Evolutionary conservation across 1,140 invertebrate genomes (phyloP), one percentile per base, ranked within the genome.

Genomic region (Macrostomum lignano): DNA sequence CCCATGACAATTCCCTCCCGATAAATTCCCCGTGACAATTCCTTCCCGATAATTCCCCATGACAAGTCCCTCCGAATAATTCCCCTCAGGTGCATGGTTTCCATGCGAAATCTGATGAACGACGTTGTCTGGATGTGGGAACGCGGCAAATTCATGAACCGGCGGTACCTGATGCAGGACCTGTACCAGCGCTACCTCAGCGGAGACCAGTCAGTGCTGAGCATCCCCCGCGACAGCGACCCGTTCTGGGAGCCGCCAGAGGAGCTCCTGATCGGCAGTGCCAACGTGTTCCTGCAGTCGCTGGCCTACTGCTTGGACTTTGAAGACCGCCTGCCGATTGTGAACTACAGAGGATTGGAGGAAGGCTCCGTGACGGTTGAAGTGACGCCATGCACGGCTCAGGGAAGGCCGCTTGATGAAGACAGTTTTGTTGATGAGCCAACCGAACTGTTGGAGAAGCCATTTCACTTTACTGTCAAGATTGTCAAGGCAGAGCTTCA

Each of bases 211-310:
- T 42, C 49, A 39, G 33, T 50, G 9, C 31, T 36, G 4, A 43
- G 43, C 13, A 45, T 55, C n/a, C 38, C 45, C 5, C 44, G 46
- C 24, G 51, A 57, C 37, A 38, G 56, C 7, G 56, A 59, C 38
- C 56, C 56, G 17, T 59, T 59, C 39, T 59, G 56, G 56, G 56
- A 59, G 36, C 51, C 56, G 1, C 41, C 46, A 7, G 55, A 58
- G 34, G 55, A 57, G 36, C 44, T 53, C 3, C 39, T 55, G 14
- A 48, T 58, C 23, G 54, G 54, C 19, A 52, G 49, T 11, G 47
- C 50, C 14, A 55, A 49, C 39, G 46, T 55, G 1, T 57, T 55
- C 38, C 44, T 57, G 1, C 51, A 57, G 44, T 53, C 48, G 3
- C 42, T 59, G 25, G 44, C 44, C 1, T 55, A 54, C 36, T 45